Conservation (phyloP, 2,888 invertebrate species). For the Merodon equestris region DNA sequence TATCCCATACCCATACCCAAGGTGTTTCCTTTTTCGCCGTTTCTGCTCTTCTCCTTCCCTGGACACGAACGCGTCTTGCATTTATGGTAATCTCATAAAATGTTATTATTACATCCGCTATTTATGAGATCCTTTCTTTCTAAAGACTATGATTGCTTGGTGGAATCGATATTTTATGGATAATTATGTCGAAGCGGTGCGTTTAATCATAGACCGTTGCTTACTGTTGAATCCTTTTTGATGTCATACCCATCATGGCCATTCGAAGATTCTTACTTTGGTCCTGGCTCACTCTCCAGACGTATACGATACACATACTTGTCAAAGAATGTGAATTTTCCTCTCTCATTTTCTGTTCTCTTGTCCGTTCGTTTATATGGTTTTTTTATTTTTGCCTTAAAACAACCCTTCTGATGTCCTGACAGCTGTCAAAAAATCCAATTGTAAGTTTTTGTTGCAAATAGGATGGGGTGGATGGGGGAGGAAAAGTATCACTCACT, state of each 20-base stretch:
- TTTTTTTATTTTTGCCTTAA: slow-evolving; percentile 14
- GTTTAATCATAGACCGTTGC: slow-evolving; percentile 16
- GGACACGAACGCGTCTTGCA: neutral
- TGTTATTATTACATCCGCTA: neutral
- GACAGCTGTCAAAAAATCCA: slow-evolving; percentile 64
- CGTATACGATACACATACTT: slow-evolving; percentile 35
- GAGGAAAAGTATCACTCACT: slow-evolving; percentile 29
- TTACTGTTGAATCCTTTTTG: slow-evolving; percentile 45
- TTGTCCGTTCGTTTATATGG: no score
- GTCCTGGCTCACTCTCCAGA: no score
- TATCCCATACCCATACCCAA: slow-evolving; percentile 42
- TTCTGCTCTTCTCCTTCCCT: neutral
- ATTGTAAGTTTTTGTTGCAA: slow-evolving; percentile 20
- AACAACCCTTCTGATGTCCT: slow-evolving; percentile 51
- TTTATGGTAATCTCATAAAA: slow-evolving; percentile 51
- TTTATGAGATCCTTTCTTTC: slow-evolving; percentile 30
- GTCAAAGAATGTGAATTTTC: slow-evolving; percentile 37
- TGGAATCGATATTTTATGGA: neutral
- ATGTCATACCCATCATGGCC: neutral
- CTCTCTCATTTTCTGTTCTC: slow-evolving; percentile 1
- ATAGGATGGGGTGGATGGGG: no score
- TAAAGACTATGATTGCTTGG: slow-evolving; percentile 36
- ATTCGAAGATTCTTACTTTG: slow-evolving; percentile 7
- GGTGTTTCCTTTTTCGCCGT: no score
- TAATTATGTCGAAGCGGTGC: slow-evolving; percentile 25